A percentile compares a stretch with the other conserved stretches of the same genome.
Evolutionary conservation across 2,113 vertebrate species (phyloP).

Genomic region (Camelus bactrianus): DNA sequence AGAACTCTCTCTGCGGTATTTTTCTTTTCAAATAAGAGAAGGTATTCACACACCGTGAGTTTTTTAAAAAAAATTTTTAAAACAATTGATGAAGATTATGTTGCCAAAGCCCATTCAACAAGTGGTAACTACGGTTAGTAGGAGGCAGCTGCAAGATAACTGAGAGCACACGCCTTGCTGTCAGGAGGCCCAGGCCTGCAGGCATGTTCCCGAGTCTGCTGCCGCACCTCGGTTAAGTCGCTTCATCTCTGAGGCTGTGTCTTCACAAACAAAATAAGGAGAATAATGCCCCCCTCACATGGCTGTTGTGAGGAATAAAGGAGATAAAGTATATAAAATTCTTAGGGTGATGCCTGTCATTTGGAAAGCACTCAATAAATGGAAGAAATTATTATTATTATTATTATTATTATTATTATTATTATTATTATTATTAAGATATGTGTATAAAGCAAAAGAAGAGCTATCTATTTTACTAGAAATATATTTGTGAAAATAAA

Average conservation of each 20-base stretch:
- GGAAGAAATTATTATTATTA: not conserved
- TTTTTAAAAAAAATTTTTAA: not conserved
- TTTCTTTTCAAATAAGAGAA: conserved; percentile 5
- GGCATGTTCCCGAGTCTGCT: not conserved
- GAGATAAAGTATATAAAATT: not conserved
- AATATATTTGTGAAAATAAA: not conserved
- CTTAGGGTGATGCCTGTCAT: not conserved
- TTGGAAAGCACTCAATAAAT: not conserved
- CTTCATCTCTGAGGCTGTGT: not conserved
- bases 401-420: not conserved
- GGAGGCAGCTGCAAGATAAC: not conserved
- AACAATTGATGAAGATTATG: not conserved
- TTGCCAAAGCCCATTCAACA: not conserved
- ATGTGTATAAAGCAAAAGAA: not conserved
- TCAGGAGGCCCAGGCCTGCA: not conserved
- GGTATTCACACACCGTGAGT: not conserved
- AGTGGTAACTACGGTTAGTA: not conserved
- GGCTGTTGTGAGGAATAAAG: not conserved
- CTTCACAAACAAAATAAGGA: not conserved
- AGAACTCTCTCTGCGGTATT: not conserved
- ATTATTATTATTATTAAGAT: not conserved
- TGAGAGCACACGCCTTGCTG: too few species aligned
- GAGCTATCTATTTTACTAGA: not conserved
- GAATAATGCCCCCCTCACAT: not conserved
- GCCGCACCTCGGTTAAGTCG: too few species aligned